Evolutionary conservation across 1,140 invertebrate genomes (phyloP), one percentile per base, ranked within the genome.

Genomic region (Asbolus verrucosus): DNA sequence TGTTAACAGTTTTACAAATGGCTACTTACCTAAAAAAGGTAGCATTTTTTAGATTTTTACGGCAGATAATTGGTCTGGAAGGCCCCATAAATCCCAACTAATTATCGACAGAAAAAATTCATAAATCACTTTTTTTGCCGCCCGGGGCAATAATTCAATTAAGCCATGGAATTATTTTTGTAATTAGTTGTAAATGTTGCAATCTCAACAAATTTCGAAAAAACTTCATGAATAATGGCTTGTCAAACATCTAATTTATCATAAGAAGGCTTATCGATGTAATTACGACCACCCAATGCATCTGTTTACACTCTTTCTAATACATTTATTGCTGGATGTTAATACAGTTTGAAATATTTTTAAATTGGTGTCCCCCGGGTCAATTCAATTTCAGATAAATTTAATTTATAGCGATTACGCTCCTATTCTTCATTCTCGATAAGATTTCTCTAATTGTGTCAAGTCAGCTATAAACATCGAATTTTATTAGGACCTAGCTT

Each of bases 1-100:
- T 30, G 46, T 54, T 54, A 54, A 54, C 46, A 54, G 46, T 30
- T 54, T 54, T 54, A 54, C 46, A 54, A 54, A 54, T 54, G 46
- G 27, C 19, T 14, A 21, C 19, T 54, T 54, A 27, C 46, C 46
- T 54, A 54, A 54, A 54, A 54, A 54, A 54, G 46, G 46, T 31
- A 31, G 46, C 46, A 54, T 54, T 54, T 54, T 54, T 54, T 5
- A 16, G 9, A 54, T 54, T 54, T 54, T 54, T 27, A 11, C n/a
- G n/a, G 21, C 4, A 21, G 46, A 50, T 54, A 54, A 54, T 54
- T 54, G 46, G 46, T 11, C 11, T 2, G n/a, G 13, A 14, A n/a
- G 1, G 0, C 9, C 3, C 21, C 46, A 54, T 54, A 54, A 54
- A 54, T 54, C 24, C 39, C 46, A n/a, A 14, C 46, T 54, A 54